These are phyloP conservation scores for Cephalopholis sonnerati DNA, from an alignment of 2,113 vertebrate species.

Conservation along the genomic window DNA sequence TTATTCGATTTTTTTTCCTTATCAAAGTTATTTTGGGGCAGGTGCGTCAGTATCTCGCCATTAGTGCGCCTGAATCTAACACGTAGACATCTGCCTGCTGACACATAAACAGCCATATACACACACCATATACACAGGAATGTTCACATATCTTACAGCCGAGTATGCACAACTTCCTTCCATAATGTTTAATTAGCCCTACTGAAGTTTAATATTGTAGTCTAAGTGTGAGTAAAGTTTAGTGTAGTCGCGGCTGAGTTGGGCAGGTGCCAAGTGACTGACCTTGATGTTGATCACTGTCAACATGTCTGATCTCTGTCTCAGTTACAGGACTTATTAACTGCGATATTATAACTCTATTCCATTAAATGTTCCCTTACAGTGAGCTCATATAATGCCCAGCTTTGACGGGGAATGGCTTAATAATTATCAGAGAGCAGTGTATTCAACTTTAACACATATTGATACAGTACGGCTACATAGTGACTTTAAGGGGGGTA, in stretches of 20 bases:
- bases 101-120: background rate
- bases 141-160: background rate
- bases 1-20: too few species aligned
- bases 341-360: too few species aligned
- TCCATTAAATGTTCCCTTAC: background rate
- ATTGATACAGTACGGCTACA: too few species aligned
- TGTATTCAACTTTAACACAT: too few species aligned
- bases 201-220: too few species aligned
- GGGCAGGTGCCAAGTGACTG: background rate
- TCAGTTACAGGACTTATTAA: background rate
- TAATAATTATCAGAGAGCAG: too few species aligned
- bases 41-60: slow-evolving; percentile 60
- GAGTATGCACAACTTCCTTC: too few species aligned
- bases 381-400: background rate
- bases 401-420: too few species aligned
- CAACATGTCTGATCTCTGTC: background rate
- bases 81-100: slow-evolving; percentile 47
- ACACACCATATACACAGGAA: background rate
- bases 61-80: slow-evolving; percentile 46
- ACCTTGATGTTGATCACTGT: slow-evolving; percentile 17
- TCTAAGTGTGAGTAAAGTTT: too few species aligned
- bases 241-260: background rate
- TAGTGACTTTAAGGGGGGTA: too few species aligned
- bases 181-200: rapidly evolving
- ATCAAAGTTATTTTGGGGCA: background rate